Evolutionary conservation across 2,888 invertebrate species (phyloP), one percentile per base, ranked within the genome.

Genomic region (Lithosia quadra): DNA sequence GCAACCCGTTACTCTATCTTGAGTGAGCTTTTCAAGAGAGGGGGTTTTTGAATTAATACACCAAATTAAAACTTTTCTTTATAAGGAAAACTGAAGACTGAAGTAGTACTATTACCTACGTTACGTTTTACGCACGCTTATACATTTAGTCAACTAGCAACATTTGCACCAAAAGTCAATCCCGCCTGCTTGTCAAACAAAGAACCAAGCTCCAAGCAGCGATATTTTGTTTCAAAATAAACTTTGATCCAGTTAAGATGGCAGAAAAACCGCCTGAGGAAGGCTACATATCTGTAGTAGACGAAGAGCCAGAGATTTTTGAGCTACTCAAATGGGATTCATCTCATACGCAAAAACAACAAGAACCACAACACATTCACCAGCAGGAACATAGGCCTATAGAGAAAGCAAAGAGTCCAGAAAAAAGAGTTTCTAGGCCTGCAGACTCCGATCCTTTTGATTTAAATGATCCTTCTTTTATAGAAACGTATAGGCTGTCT

Each of bases 301-400:
- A 94, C 64, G 94, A 94, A 64, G 94, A 94, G 67, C 94, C 94
- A 43, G 94, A 93, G 76, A 91, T 94, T 81, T 92, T 94, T 66
- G 92, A 94, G 79, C 83, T 94, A 73, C 81, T 94, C n/a, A 94
- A 94, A 80, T 94, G 94, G 94, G 94, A 94, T 84, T 85, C 91
- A 59, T 86, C 92, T 57, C 93, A 92, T 80, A 90, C 91, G 67
- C 91, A 88, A 71, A 90, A 90, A 79, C 86, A 85, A 61, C 88
- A 86, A 34, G 81, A 80, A 72, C 87, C 86, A 61, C 87, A 86
- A 71, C 49, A 49, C n/a, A 74, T 56, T 21, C 66, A 62, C 21
- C 70, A 69, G 9, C 56, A 61, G 11, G 82, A 84, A 55, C 81
- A 84, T 60, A 82, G 86, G 66, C 88, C 85, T 74, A 85, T 89